Evolutionary conservation across 2,888 invertebrate genomes (phyloP), one percentile per base, ranked within the genome.

Genomic region (Ornithoptera priamus): DNA sequence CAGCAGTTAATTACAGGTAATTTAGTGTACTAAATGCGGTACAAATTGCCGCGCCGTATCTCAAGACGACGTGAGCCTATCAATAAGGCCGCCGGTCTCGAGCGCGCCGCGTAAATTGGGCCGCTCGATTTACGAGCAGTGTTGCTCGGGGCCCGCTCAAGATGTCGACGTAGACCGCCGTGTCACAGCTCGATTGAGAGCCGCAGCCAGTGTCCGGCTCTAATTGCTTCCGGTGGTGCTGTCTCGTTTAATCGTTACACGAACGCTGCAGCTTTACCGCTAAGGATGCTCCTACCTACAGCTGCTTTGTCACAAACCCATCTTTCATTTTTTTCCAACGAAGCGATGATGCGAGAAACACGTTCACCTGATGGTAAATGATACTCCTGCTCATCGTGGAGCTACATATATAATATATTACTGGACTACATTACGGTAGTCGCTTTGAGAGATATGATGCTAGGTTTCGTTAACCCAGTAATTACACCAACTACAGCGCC

Each of bases 21-120:
- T 74, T 77, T 76, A 74, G 73, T 71, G 36, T 20, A 70, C 70
- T 65, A 58, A 68, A 67, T 53, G 68, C 69, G 68, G 75, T 83
- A 82, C 88, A 87, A 88, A 88, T 86, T 83, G 86, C 80, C 67
- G 66, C 72, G 81, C 86, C 72, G 85, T 90, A 87, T 85, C 86
- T 90, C 89, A 87, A 78, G 82, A 81, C 85, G 88, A 89, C 88
- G 88, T 85, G 83, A 79, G 85, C 86, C 90, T 87, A 90, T 90
- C 89, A 90, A 90, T 90, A 89, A 86, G 79, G 81, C 73, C 75
- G 72, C 70, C 68, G 72, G 67, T 68, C 67, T 68, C 75, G 30
- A 30, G 30, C 3, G 71, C 71, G 70, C 73, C 73, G 75, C 73
- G 75, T 74, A 77, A 77, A 79, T 79, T 78, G 77, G 75, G 77